These are phyloP conservation scores for Drosophila sucinea DNA, from an alignment of 1,140 invertebrate genomes.

Conservation along the genomic window DNA sequence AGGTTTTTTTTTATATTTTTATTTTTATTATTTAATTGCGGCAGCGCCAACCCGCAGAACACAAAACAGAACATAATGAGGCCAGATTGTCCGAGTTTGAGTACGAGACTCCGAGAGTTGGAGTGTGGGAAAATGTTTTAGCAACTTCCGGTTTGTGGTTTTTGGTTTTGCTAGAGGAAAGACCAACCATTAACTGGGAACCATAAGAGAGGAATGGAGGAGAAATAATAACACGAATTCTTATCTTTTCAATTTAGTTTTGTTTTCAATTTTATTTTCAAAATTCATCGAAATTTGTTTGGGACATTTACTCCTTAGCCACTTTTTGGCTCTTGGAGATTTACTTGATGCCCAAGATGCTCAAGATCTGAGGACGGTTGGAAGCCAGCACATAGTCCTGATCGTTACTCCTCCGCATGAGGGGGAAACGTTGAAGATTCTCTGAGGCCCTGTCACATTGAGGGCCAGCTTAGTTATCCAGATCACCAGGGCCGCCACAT, in stretches of 20 bases:
- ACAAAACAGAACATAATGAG: constrained; percentile 63
- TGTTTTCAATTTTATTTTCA: constrained; percentile 23
- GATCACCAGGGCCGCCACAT: constrained; percentile 82
- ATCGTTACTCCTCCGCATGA: not conserved
- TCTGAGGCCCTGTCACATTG: constrained; percentile 35
- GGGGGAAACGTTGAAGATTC: not conserved
- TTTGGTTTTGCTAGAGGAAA: constrained; percentile 44
- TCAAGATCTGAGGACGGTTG: constrained; percentile 25
- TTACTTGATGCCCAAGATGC: not conserved
- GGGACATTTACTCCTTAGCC: constrained; percentile 5
- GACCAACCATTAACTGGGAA: not conserved
- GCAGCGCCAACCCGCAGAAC: constrained; percentile 69
- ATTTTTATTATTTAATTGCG: constrained; percentile 78
- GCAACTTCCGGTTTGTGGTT: constrained; percentile 71
- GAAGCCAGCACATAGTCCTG: constrained; percentile 24
- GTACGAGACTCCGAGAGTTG: constrained; percentile 28
- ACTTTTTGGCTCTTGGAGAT: not conserved
- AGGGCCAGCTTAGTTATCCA: constrained; percentile 35
- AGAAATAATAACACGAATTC: constrained; percentile 15
- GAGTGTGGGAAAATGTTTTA: constrained; percentile 77
- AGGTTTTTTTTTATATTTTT: constrained; percentile 61
- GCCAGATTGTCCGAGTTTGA: constrained; percentile 40
- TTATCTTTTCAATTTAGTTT: constrained; percentile 19
- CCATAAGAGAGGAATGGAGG: constrained; percentile 1
- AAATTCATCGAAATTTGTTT: not conserved